Evolutionary conservation across 2,797 vertebrate species (phyloP).

Genomic region (Craterocephalus amniculus): DNA sequence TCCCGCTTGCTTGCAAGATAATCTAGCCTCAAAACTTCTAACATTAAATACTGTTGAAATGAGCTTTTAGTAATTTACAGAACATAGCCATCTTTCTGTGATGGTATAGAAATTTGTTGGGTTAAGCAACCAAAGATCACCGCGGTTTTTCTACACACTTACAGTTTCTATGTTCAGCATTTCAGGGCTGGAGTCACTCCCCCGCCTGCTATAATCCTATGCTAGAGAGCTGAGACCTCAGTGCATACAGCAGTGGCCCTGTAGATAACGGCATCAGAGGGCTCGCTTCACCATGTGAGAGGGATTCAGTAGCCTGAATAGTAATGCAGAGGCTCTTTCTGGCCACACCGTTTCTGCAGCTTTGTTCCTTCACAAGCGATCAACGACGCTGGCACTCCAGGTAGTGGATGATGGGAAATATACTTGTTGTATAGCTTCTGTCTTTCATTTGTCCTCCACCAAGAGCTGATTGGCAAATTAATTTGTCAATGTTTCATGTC

Average conservation of each 20-base stretch:
- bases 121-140: background rate
- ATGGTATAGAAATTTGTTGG: background rate
- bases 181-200: slow-evolving; percentile 26
- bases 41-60: too few relatives aligned
- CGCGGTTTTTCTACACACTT: background rate
- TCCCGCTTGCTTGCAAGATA: too few relatives aligned
- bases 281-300: slow-evolving; percentile 41
- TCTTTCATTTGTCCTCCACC: slow-evolving; percentile 62
- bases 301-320: slow-evolving; percentile 25
- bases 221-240: slow-evolving; percentile 26
- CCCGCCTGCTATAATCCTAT: slow-evolving; percentile 27
- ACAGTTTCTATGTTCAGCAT: slow-evolving; percentile 2
- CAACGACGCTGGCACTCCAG: background rate
- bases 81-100: background rate
- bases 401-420: slow-evolving; percentile 29
- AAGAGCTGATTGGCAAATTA: slow-evolving; percentile 34
- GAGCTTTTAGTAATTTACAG: background rate
- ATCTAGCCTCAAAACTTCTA: too few relatives aligned
- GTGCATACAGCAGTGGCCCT: slow-evolving; percentile 19
- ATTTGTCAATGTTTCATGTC: slow-evolving; percentile 17
- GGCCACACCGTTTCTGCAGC: slow-evolving; percentile 2
- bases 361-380: slow-evolving; percentile 45
- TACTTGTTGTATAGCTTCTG: slow-evolving; percentile 36
- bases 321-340: slow-evolving; percentile 28
- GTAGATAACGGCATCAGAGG: slow-evolving; percentile 57